phyloP scores from a whole-genome alignment of 1,140 invertebrate species.

The Lanistes nyassanus region DNA sequence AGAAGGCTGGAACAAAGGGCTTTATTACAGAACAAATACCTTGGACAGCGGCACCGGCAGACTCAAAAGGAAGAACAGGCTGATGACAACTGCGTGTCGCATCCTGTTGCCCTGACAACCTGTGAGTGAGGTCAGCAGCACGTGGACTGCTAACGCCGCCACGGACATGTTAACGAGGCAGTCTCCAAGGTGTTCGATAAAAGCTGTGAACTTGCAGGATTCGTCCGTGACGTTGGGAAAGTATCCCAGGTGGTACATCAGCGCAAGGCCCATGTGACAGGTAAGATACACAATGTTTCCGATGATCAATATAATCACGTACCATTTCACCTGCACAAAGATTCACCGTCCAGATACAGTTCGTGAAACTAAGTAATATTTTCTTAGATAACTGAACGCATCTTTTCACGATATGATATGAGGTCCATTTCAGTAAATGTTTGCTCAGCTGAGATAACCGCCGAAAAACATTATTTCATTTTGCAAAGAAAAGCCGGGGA shows the following conservation, averaged over 20 bases:
- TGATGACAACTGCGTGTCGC: conserved; percentile 5
- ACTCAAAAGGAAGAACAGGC: conserved; percentile 10
- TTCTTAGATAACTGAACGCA: not conserved
- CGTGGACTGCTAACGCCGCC: conserved; percentile 12
- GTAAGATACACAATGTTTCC: conserved; percentile 1
- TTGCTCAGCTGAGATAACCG: not conserved
- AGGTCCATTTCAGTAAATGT: not conserved
- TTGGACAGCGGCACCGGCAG: not conserved
- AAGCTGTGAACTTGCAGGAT: not conserved
- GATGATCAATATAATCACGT: conserved; percentile 5
- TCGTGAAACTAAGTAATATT: no score
- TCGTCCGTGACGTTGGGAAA: not conserved
- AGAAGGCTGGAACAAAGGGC: not conserved
- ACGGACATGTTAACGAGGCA: conserved; percentile 4
- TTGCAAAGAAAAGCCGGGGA: no score
- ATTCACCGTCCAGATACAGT: not conserved
- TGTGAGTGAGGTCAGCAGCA: conserved; percentile 17
- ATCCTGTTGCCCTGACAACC: conserved; percentile 18
- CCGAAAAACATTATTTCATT: not conserved
- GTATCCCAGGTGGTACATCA: not conserved
- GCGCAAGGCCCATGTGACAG: not conserved
- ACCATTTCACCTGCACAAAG: conserved; percentile 20
- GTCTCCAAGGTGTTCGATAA: not conserved
- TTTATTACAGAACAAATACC: not conserved
- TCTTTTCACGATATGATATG: not conserved